Conservation (phyloP, 2,113 vertebrate genomes). For the Embiotoca jacksoni region DNA sequence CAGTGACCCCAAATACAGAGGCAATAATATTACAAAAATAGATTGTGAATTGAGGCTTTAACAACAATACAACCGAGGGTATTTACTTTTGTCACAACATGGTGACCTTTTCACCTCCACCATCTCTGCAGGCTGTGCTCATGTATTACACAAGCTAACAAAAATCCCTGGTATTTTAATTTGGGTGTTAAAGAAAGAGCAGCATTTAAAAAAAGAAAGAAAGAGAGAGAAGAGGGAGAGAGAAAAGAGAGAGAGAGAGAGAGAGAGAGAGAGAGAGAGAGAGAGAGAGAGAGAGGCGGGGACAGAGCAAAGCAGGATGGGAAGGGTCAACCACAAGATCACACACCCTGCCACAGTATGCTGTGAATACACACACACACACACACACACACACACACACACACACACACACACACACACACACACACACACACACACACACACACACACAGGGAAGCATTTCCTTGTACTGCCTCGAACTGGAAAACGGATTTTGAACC, state of each 20-base stretch:
- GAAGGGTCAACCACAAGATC: constrained; percentile 54
- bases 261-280: neutral
- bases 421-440: constrained; percentile 12
- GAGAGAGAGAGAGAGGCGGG: neutral
- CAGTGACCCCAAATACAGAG: neutral
- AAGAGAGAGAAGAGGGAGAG: neutral
- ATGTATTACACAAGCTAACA: constrained; percentile 44
- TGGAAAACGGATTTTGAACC: constrained; percentile 7
- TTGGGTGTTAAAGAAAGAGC: constrained; percentile 37
- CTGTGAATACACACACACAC: constrained; percentile 6
- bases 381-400: neutral
- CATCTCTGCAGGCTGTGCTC: constrained; percentile 28
- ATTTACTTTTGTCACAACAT: constrained; percentile 16
- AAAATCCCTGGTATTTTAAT: constrained; percentile 66
- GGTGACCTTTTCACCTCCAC: constrained; percentile 21
- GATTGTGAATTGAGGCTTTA: neutral
- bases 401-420: too few relatives aligned
- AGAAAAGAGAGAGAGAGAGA: neutral
- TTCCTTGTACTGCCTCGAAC: too few relatives aligned
- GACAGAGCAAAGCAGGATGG: constrained; percentile 28
- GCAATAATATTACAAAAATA: neutral
- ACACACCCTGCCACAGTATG: constrained; percentile 25
- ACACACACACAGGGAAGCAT: neutral
- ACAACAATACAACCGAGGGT: neutral
- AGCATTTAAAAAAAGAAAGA: neutral